Evolutionary conservation across 2,888 invertebrate species (phyloP), one percentile per base, ranked within the genome.

Genomic region (Drosophila suboccidentalis): DNA sequence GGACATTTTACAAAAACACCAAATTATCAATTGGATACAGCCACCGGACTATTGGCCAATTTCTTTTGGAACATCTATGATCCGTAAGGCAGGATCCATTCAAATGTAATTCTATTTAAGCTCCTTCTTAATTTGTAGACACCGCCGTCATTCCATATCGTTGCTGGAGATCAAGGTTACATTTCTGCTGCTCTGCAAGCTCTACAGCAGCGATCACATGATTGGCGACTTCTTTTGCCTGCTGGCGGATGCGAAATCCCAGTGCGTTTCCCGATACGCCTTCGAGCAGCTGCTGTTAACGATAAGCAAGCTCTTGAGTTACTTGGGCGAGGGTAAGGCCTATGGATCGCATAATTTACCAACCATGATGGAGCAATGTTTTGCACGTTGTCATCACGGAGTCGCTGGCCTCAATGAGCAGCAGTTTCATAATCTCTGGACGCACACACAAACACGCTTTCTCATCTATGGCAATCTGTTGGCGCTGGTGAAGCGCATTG

Each of bases 11-110:
- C 79, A 2, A 89, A 91, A 47, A 66, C 75, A 0, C 53, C 68
- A 5, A 64, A 75, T 19, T 91, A 87, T 72, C 75, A 91, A n/a
- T 63, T 92, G 54, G 91, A 92, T 39, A 76, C 75, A 1, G 86
- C 91, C 2, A 90, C 91, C 0, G 74, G 84, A 0, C 78, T 92
- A 2, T 64, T 93, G 38, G 75, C 91, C 3, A 92, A 92, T 70
- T 92, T 93, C 68, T 90, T 93, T 65, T 93, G 92, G 93, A 92
- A 92, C 51, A 80, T 92, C 47, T 93, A 91, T 74, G 93, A 93
- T 86, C 91, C 92, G 92, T 93, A 85, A 72, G 91, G 11, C 22
- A 3, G 19, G 22, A 22, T 4, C 22, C 22, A 4, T 4, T 4
- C 3, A 22, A 22, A 22, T 22, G 19, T 9, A 36, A 11, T 9